These are phyloP conservation scores for Accipiter virgatus DNA, from an alignment of 2,113 vertebrate genomes.

Conservation along the genomic window DNA sequence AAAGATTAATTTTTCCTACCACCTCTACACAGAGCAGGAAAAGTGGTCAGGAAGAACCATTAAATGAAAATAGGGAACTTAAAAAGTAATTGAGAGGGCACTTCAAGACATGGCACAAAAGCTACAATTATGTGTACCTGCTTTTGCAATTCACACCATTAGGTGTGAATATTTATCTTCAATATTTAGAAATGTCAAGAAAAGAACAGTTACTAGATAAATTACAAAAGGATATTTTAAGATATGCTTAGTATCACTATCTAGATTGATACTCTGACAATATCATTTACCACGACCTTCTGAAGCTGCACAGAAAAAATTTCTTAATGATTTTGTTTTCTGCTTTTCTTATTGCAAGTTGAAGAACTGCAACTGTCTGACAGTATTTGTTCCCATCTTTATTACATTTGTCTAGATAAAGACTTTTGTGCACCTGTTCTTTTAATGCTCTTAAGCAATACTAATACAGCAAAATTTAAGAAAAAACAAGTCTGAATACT, in stretches of 20 bases:
- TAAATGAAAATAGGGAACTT: not conserved
- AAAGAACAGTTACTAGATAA: not conserved
- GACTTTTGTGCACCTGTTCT: not conserved
- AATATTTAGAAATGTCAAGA: not conserved
- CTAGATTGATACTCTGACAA: not conserved
- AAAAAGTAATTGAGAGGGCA: not conserved
- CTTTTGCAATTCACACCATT: not conserved
- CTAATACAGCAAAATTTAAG: not conserved
- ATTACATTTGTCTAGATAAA: not conserved
- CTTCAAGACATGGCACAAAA: not conserved
- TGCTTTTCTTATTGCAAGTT: not conserved
- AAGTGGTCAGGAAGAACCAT: rapidly evolving
- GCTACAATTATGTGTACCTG: not conserved
- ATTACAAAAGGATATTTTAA: not conserved
- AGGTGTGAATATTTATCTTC: not conserved
- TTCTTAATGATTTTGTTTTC: not conserved
- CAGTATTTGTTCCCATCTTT: not conserved
- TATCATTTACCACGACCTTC: not conserved
- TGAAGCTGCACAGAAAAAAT: not conserved
- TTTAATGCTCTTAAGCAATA: not conserved
- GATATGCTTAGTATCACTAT: not conserved
- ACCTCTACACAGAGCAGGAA: not conserved
- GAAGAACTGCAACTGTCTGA: not conserved
- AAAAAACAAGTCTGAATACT: not conserved
- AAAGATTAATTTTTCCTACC: not conserved